A percentile compares a stretch with the other conserved stretches of the same genome.
phyloP scores from a whole-genome alignment of 2,797 vertebrate genomes.

The Choloepus didactylus region DNA sequence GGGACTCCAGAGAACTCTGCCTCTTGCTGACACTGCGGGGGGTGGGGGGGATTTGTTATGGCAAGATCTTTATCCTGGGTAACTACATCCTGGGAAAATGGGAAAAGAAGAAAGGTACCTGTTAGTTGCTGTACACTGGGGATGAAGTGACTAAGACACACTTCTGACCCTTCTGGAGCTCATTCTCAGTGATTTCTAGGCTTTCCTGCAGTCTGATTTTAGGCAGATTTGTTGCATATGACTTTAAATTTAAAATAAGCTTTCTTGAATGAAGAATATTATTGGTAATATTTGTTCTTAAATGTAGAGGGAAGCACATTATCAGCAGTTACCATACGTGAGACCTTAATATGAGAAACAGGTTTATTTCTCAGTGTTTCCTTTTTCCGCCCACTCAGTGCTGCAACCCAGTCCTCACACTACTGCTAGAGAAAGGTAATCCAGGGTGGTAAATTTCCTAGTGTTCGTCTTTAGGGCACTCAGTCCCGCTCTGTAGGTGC shows the following conservation, averaged over 20 bases:
- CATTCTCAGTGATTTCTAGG: not conserved
- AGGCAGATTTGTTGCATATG: not conserved
- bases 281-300: not conserved
- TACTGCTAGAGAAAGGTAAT: not conserved
- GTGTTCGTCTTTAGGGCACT: not conserved
- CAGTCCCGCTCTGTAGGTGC: not conserved
- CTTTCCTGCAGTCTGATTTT: not conserved
- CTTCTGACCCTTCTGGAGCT: not conserved
- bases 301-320: not conserved
- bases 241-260: not conserved
- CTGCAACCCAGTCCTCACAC: not conserved
- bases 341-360: not conserved
- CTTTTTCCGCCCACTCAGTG: not conserved
- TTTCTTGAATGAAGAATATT: not conserved
- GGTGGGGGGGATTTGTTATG: not conserved
- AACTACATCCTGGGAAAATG: too few species aligned
- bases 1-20: not conserved
- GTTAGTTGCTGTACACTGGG: not conserved
- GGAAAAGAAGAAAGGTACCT: not conserved
- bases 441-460: not conserved
- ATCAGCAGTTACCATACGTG: not conserved
- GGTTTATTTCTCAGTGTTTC: not conserved
- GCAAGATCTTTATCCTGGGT: not conserved
- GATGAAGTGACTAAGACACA: not conserved
- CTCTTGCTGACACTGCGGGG: too few species aligned